Evolutionary conservation across 2,113 vertebrate genomes (phyloP).

Genomic region (Tyrannus savana): DNA sequence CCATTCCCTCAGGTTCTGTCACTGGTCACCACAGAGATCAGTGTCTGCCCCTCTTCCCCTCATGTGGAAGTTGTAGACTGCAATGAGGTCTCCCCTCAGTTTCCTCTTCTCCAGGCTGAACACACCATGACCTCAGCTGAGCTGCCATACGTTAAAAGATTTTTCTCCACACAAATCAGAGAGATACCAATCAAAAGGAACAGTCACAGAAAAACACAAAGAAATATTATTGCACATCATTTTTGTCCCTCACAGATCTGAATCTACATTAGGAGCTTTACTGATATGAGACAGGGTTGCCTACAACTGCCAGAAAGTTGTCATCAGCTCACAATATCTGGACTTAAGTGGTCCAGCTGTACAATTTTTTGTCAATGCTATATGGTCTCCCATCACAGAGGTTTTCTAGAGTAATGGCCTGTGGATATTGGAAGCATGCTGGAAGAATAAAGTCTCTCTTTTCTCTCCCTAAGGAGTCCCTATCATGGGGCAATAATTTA

Average conservation of each 20-base stretch:
- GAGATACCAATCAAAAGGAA: not conserved
- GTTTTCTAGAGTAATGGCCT: not conserved
- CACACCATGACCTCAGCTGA: not conserved
- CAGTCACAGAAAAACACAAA: not conserved
- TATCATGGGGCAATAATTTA: not conserved
- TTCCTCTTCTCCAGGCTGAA: not conserved
- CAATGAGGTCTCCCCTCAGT: not conserved
- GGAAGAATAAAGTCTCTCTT: not conserved
- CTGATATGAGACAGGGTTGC: not conserved
- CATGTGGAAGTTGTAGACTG: not conserved
- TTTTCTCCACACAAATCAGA: not conserved
- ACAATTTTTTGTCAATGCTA: not conserved
- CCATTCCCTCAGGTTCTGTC: not conserved
- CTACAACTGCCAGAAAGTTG: not conserved
- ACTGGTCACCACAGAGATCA: not conserved
- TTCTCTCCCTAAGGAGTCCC: not conserved
- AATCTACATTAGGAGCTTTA: not conserved
- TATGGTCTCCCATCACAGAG: not conserved
- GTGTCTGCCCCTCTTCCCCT: not conserved
- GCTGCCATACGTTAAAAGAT: not conserved
- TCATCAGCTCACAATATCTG: not conserved
- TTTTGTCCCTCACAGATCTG: not conserved
- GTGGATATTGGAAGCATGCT: not conserved
- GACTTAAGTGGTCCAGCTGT: not conserved
- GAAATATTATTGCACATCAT: not conserved